Percentiles rank a stretch among this genome's conserved stretches.
These are phyloP conservation scores for Anguilla marmorata DNA, from an alignment of 2,797 vertebrate genomes.

Conservation along the genomic window DNA sequence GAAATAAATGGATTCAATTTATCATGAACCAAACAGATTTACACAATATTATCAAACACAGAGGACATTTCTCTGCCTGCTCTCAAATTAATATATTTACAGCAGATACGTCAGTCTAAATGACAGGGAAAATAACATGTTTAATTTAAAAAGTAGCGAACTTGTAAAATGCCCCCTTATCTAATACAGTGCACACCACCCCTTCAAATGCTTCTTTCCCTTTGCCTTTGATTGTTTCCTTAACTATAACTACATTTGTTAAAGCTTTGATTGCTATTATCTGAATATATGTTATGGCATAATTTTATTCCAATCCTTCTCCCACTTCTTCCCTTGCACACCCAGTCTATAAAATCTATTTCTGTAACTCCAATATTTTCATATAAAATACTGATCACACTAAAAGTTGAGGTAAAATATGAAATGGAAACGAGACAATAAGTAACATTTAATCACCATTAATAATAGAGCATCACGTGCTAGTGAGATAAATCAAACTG, in stretches of 20 bases:
- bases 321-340: not conserved
- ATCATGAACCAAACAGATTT: conserved; percentile 7
- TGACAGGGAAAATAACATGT: not conserved
- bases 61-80: not conserved
- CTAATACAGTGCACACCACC: not conserved
- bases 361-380: not conserved
- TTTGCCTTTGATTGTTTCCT: not conserved
- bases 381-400: not conserved
- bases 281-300: not conserved
- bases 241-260: not conserved
- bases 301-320: not conserved
- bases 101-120: not conserved
- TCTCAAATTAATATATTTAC: not conserved
- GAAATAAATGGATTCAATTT: conserved; percentile 1
- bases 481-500: not conserved
- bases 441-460: not conserved
- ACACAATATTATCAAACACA: not conserved
- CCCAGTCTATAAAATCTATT: not conserved
- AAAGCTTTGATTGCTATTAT: not conserved
- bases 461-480: not conserved
- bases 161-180: not conserved
- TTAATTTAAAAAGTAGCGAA: not conserved
- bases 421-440: not conserved
- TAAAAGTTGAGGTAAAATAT: not conserved
- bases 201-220: not conserved